A percentile compares a stretch with the other conserved stretches of the same genome.
Conservation (phyloP, 2,888 invertebrate genomes). For the Hypena proboscidalis region DNA sequence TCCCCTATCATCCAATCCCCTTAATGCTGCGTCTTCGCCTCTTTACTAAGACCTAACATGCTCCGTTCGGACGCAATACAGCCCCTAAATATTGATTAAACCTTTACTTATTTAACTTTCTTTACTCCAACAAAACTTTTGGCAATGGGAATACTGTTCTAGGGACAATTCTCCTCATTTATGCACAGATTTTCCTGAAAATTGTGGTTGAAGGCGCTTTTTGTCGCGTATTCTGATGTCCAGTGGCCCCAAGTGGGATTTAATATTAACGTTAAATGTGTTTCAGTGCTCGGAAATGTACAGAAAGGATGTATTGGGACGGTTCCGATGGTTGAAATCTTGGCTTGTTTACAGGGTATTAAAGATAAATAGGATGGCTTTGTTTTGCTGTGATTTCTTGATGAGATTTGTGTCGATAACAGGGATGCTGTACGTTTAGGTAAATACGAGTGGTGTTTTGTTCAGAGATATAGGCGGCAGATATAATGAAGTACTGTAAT, state of each 20-base stretch:
- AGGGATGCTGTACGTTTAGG: not conserved
- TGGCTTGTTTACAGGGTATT: constrained; percentile 13
- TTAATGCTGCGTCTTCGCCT: constrained; percentile 55
- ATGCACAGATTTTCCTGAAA: constrained; percentile 38
- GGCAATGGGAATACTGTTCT: constrained; percentile 27
- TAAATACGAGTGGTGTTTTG: no score
- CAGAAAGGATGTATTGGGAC: constrained; percentile 26
- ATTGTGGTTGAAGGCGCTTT: constrained; percentile 25
- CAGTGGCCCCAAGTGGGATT: constrained; percentile 28
- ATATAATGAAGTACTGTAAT: no score
- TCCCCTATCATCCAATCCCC: constrained; percentile 57
- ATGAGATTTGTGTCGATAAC: not conserved
- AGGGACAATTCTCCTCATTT: constrained; percentile 26
- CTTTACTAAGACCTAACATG: constrained; percentile 48
- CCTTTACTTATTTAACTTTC: constrained; percentile 36
- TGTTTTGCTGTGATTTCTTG: not conserved
- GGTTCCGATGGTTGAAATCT: constrained; percentile 8
- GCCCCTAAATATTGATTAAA: constrained; percentile 51
- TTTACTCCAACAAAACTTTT: constrained; percentile 26
- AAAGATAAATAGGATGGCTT: constrained; percentile 6
- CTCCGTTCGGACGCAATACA: constrained; percentile 32
- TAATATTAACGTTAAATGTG: constrained; percentile 41
- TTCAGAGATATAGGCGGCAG: no score
- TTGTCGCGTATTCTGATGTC: constrained; percentile 12
- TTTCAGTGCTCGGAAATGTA: constrained; percentile 32